These are phyloP conservation scores for Rhea pennata DNA, from an alignment of 2,113 vertebrate species.

Conservation along the genomic window DNA sequence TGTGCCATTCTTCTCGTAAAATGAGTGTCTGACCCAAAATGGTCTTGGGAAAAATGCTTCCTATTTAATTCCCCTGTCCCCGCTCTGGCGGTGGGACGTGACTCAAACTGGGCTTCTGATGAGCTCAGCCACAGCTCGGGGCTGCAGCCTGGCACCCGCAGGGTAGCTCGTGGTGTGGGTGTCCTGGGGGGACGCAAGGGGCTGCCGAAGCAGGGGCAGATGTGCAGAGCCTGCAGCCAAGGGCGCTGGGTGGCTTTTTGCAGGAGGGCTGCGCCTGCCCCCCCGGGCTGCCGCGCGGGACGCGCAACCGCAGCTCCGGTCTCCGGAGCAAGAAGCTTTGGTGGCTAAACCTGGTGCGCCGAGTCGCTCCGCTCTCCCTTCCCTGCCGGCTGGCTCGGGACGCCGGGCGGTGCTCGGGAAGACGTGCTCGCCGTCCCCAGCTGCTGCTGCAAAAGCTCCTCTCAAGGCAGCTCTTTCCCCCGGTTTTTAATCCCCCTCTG, in stretches of 20 bases:
- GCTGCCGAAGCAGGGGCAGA: background rate
- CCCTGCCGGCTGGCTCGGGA: accelerated
- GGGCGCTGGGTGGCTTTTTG: background rate
- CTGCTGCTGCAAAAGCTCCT: background rate
- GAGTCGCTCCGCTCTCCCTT: background rate
- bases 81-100: background rate
- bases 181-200: background rate
- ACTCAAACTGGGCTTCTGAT: background rate
- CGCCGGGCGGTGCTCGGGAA: background rate
- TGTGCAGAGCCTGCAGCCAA: background rate
- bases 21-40: background rate
- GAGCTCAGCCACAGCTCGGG: background rate
- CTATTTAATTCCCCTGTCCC: background rate
- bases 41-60: background rate
- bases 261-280: background rate
- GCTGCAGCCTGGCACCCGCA: background rate
- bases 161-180: background rate
- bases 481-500: background rate
- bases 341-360: too few relatives aligned
- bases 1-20: background rate
- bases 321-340: background rate
- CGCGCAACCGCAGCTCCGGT: background rate
- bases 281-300: too few relatives aligned
- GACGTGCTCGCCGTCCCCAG: background rate
- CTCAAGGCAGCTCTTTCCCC: background rate